Conservation (phyloP, 2,797 vertebrate species). For the Tokudaia tokunoshimensis region DNA sequence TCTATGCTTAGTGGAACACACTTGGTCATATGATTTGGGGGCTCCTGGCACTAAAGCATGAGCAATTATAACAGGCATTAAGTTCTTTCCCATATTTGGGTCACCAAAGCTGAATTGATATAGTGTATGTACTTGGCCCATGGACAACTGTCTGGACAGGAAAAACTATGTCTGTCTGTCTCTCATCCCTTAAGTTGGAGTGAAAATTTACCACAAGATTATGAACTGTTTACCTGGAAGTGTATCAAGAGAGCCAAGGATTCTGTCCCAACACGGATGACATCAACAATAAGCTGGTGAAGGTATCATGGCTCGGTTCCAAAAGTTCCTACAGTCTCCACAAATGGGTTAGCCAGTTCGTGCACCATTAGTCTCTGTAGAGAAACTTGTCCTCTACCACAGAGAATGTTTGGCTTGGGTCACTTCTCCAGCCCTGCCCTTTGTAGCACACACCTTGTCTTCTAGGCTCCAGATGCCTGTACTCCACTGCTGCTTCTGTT, state of each 20-base stretch:
- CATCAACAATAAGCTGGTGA: not conserved
- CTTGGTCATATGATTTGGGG: not conserved
- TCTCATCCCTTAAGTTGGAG: not conserved
- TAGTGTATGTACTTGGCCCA: not conserved
- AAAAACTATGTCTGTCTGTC: not conserved
- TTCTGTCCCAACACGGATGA: not conserved
- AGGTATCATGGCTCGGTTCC: not conserved
- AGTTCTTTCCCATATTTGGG: not conserved
- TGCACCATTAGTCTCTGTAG: no score
- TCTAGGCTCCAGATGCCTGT: no score
- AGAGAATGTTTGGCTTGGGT: not conserved
- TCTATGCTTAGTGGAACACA: no score
- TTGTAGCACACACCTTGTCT: no score
- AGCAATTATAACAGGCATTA: not conserved
- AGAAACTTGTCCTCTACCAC: not conserved
- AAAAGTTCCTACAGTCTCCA: not conserved
- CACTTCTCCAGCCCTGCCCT: no score
- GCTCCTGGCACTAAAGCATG: not conserved
- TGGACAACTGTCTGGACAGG: not conserved
- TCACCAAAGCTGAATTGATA: not conserved
- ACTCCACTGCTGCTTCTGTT: no score
- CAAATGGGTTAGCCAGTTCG: not conserved
- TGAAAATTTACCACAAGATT: not conserved
- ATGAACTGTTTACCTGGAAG: not conserved
- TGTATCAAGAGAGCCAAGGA: not conserved